These are phyloP conservation scores for Leguminivora glycinivorella DNA, from an alignment of 1,140 invertebrate species.

Conservation along the genomic window DNA sequence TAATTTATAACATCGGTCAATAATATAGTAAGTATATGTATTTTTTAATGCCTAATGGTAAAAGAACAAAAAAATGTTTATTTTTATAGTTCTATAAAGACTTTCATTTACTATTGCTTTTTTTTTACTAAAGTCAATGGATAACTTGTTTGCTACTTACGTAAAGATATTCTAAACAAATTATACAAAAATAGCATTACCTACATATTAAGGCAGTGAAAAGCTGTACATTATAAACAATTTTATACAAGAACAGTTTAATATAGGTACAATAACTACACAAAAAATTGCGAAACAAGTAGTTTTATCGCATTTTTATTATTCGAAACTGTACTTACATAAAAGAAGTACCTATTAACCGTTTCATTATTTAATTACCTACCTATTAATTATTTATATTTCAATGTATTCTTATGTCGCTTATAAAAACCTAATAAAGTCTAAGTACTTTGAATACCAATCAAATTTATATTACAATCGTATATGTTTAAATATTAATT, in stretches of 20 bases:
- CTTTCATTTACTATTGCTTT: not conserved
- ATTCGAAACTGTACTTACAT: no score
- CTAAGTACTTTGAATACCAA: not conserved
- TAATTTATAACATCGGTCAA: not conserved
- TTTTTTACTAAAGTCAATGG: not conserved
- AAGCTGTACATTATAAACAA: slow-evolving; percentile 29
- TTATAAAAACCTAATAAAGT: not conserved
- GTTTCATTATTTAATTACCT: no score
- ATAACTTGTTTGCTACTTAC: slow-evolving; percentile 1
- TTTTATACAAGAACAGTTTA: no score
- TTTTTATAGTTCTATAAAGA: no score
- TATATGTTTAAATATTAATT: not conserved
- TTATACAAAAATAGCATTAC: slow-evolving; percentile 17
- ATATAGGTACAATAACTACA: slow-evolving; percentile 20
- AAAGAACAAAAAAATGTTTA: not conserved
- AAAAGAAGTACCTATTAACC: no score
- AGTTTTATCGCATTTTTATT: no score
- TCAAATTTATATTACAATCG: not conserved
- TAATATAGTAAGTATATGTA: not conserved
- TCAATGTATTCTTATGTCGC: not conserved
- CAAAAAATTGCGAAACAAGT: not conserved
- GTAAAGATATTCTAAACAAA: not conserved
- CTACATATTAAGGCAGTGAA: slow-evolving; percentile 37
- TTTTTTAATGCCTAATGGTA: slow-evolving; percentile 1
- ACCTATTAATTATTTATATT: no score